Conservation (phyloP, 1,140 invertebrate genomes). For the Monochamus saltuarius region DNA sequence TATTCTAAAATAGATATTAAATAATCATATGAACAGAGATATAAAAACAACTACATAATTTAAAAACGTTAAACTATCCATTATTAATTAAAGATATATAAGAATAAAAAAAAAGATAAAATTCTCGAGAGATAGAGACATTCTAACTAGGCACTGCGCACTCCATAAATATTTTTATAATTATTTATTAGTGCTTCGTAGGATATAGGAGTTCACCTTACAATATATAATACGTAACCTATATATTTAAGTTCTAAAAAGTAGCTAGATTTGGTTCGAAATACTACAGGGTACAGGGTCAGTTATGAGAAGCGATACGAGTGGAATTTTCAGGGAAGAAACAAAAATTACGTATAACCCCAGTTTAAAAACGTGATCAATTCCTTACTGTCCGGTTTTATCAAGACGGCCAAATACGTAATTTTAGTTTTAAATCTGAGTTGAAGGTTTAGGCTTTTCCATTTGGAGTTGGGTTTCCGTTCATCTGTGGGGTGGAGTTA, state of each 20-base stretch:
- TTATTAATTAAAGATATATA: conserved; percentile 1
- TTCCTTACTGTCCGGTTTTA: not conserved
- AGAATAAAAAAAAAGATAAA: conserved; percentile 2
- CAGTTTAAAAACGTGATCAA: not conserved
- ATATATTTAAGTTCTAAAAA: conserved; percentile 23
- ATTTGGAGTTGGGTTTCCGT: conserved; percentile 11
- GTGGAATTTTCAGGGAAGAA: not conserved
- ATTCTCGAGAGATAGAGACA: not conserved
- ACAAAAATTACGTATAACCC: not conserved
- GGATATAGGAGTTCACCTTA: conserved; percentile 12
- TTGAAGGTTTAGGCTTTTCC: conserved; percentile 6
- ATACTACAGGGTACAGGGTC: conserved; percentile 11
- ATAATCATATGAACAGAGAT: conserved; percentile 15
- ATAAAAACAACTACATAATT: conserved; percentile 1
- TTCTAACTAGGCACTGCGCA: conserved; percentile 17
- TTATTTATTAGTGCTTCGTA: conserved; percentile 23
- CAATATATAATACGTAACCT: conserved; percentile 21
- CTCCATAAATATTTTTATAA: conserved; percentile 14
- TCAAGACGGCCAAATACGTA: not conserved
- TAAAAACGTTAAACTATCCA: conserved; percentile 8
- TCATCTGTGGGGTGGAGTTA: conserved; percentile 7
- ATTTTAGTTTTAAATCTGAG: conserved; percentile 9
- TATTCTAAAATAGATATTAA: conserved; percentile 15
- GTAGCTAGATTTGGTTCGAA: conserved; percentile 18
- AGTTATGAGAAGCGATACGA: conserved; percentile 1